Evolutionary conservation across 2,888 invertebrate species (phyloP).

Genomic region (Nomada ruficornis): DNA sequence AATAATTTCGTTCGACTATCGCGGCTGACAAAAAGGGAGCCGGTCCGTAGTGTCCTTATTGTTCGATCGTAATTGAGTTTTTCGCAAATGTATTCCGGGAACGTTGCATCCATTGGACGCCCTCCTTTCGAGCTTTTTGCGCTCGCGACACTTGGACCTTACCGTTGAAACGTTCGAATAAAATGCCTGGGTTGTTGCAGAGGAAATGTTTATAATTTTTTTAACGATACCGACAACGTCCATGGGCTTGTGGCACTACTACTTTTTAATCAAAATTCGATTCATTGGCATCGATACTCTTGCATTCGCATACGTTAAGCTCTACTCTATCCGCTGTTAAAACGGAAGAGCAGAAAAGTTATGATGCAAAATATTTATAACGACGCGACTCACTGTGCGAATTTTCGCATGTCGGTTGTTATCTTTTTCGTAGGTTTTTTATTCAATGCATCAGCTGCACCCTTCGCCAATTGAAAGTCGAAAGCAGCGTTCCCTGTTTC

Average conservation of each 20-base stretch:
- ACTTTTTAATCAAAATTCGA: no score
- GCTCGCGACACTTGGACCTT: background rate
- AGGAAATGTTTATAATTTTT: background rate
- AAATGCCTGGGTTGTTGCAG: background rate
- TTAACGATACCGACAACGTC: no score
- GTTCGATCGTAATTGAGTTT: slow-evolving; percentile 52
- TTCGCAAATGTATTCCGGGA: slow-evolving; percentile 44
- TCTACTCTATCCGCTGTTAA: no score
- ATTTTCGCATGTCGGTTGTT: background rate
- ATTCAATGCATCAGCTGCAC: background rate
- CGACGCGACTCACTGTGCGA: no score
- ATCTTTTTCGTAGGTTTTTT: background rate
- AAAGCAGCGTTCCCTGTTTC: background rate
- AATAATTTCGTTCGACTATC: slow-evolving; percentile 56
- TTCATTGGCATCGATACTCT: no score
- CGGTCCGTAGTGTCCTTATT: slow-evolving; percentile 26
- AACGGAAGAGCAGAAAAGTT: no score
- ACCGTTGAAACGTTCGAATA: no score
- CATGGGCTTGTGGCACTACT: no score
- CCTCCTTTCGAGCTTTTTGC: slow-evolving; percentile 13
- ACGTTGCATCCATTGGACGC: slow-evolving; percentile 35
- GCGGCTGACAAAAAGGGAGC: slow-evolving; percentile 20
- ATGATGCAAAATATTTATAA: no score
- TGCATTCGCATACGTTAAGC: no score
- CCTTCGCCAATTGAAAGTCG: background rate